phyloP scores from a whole-genome alignment of 2,113 vertebrate species.

The Anser brachyrhynchus region DNA sequence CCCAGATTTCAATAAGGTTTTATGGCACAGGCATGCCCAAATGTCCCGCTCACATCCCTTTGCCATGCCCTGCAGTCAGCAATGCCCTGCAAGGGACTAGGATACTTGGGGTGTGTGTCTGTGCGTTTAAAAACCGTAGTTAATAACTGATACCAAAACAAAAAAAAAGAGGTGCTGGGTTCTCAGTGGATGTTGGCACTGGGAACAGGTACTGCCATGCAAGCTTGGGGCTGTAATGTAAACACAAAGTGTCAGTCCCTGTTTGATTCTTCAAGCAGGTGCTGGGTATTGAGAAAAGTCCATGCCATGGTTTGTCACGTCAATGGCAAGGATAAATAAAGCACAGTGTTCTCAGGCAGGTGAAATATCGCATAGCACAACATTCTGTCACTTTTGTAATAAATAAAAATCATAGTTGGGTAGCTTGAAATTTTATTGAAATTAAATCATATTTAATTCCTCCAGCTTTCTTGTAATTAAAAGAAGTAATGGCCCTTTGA shows the following conservation, averaged over 20 bases:
- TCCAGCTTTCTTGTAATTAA: not conserved
- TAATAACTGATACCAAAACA: not conserved
- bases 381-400: not conserved
- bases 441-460: constrained; percentile 38
- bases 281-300: not conserved
- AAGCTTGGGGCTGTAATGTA: not conserved
- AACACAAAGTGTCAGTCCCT: not conserved
- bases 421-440: not conserved
- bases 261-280: not conserved
- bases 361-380: not conserved
- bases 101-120: too few relatives aligned
- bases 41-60: not conserved
- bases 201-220: not conserved
- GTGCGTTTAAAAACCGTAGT: not conserved
- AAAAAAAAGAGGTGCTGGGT: not conserved
- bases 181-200: not conserved
- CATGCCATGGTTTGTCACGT: not conserved
- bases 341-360: not conserved
- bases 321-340: not conserved
- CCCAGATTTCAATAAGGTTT: not conserved
- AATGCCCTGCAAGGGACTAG: not conserved
- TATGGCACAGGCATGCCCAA: not conserved
- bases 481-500: constrained; percentile 53
- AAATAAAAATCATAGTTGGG: not conserved
- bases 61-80: not conserved